A percentile compares a stretch with the other conserved stretches of the same genome.
Conservation (phyloP, 2,888 invertebrate genomes). For the Eurytoma adleriae region DNA sequence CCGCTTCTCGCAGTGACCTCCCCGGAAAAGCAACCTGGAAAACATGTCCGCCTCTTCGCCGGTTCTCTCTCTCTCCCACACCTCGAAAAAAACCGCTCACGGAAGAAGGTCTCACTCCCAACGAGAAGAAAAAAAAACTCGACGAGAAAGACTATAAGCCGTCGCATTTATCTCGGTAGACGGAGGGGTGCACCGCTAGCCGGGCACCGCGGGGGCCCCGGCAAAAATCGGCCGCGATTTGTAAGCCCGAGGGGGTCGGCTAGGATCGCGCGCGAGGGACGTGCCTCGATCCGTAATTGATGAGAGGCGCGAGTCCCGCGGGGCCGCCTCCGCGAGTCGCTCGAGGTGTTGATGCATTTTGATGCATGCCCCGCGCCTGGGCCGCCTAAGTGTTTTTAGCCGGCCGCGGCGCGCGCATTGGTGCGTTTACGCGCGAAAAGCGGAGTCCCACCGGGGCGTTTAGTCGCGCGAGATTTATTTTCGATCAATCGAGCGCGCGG, state of each 20-base stretch:
- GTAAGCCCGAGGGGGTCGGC: slow-evolving; percentile 24
- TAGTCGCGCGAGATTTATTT: no score
- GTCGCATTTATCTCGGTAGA: slow-evolving; percentile 43
- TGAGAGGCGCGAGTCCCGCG: slow-evolving; percentile 7
- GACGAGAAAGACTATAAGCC: not conserved
- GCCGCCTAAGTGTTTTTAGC: no score
- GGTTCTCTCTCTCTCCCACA: not conserved
- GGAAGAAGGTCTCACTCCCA: not conserved
- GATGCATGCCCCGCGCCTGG: not conserved
- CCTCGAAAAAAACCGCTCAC: not conserved
- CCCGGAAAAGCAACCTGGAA: not conserved
- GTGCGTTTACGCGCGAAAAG: no score
- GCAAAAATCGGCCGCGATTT: not conserved
- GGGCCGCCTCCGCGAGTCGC: not conserved
- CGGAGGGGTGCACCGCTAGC: slow-evolving; percentile 14
- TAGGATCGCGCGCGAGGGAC: not conserved
- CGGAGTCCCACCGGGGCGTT: no score
- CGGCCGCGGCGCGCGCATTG: no score
- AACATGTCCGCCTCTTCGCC: not conserved
- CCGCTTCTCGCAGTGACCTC: slow-evolving; percentile 36
- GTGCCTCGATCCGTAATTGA: slow-evolving; percentile 20
- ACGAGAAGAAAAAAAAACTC: not conserved
- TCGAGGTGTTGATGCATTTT: slow-evolving; percentile 20
- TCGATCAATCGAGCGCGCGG: no score
- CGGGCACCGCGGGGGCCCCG: slow-evolving; percentile 22